Evolutionary conservation across 2,888 invertebrate genomes (phyloP), one percentile per base, ranked within the genome.

Genomic region (Caenorhabditis zanzibari): DNA sequence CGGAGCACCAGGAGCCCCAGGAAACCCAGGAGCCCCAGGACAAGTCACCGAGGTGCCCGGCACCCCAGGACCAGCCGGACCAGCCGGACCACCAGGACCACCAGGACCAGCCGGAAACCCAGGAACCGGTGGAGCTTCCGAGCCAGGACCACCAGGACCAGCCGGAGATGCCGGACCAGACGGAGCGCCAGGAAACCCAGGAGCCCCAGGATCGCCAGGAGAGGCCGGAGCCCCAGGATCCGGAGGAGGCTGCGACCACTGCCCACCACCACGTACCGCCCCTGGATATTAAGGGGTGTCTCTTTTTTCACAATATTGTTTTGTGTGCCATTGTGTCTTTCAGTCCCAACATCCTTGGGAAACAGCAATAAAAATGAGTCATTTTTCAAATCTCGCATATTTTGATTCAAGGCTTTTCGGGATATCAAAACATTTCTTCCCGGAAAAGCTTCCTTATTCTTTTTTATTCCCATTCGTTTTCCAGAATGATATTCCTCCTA

Each of bases 231-330:
- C 74, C 5, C 61, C 85, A 22, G 89, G 89, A 83, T 54, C 61
- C 64, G 84, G 82, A 66, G 86, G 88, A 73, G 89, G 88, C 16
- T 90, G 90, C 84, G 88, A 89, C 59, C 90, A 90, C 74, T 90
- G 90, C 61, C 89, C 90, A 75, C 88, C 90, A 59, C 90, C 90
- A 47, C 77, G 89, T 76, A 90, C 90, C 72, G 90, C 90, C 19
- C 90, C 90, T 59, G 90, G 90, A 81, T 90, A 90, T 87, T 89
- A 88, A 52, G n/a, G 24, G 47, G 63, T 47, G 52, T 58, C 58
- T 32, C 26, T 10, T 38, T 9, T 38, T 38, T 38, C 38, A 38
- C 38, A 38, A 38, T 38, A 10, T 6, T 38, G 5, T 38, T 38
- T 6, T 41, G 44, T 66, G 35, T 47, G 28, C 59, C 41, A 47